Evolutionary conservation across 2,888 invertebrate genomes (phyloP), one percentile per base, ranked within the genome.

Genomic region (Scaptomyza parva): DNA sequence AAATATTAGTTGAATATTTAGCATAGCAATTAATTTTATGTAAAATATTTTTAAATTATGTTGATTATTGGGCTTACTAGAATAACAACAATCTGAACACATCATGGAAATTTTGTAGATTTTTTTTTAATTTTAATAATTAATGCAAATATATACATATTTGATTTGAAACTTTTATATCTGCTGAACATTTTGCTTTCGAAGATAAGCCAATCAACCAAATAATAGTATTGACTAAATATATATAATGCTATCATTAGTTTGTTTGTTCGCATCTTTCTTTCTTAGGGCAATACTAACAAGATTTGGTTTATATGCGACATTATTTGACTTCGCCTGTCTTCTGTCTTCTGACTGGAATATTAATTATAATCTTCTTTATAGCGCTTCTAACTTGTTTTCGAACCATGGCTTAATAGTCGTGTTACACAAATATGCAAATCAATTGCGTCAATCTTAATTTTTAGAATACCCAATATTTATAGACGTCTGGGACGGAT

Each of bases 401-500:
- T 62, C 24, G 37, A 5, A 33, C 30, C 26, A 33, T 40, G 26
- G 20, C 14, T 57, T 52, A 7, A 55, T 4, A 35, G 62, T 24
- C n/a, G 30, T 22, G 50, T 73, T 73, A 73, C 73, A 73, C 55
- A 70, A 55, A 70, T 59, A 73, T 70, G 61, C 61, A 52, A 75
- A 75, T 75, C 47, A 22, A 18, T 33, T 54, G 68, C 51, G 43
- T 26, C 41, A 26, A 35, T 41, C 18, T 45, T 60, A 51, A 44
- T 62, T 2, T 33, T 12, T 30, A 28, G 26, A n/a, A 53, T 55
- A 12, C 40, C 6, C 28, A 43, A 39, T 63, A 60, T 69, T 53
- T 50, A 60, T 60, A 52, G 62, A 18, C 43, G 37, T 43, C 35
- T 35, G n/a, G n/a, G n/a, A 9, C 17, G 28, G 12, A 43, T 40